These are phyloP conservation scores for Meiosimyza decipiens DNA, from an alignment of 2,888 invertebrate species.

Conservation along the genomic window DNA sequence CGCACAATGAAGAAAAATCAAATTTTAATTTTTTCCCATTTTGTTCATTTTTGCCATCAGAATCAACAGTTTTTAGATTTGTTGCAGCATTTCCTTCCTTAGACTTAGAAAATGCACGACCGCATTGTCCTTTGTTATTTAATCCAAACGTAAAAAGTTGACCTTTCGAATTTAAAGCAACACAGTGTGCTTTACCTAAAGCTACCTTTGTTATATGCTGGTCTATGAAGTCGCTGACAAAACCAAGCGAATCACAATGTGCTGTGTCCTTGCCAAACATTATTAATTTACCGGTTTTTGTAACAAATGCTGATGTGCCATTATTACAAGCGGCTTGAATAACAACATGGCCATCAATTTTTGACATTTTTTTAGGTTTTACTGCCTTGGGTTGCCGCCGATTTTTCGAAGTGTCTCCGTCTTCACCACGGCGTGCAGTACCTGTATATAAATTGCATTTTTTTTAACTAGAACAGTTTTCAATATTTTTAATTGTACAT, in stretches of 20 bases:
- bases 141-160: constrained; percentile 95
- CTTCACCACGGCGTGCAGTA: constrained; percentile 91
- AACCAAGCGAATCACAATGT: constrained; percentile 81
- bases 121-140: constrained; percentile 98
- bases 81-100: constrained; percentile 65
- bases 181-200: constrained; percentile 96
- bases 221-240: constrained; percentile 80
- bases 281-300: constrained; percentile 87
- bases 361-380: constrained; percentile 91
- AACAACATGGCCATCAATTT: constrained; percentile 87
- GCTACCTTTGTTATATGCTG: constrained; percentile 80
- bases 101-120: constrained; percentile 76
- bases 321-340: constrained; percentile 91
- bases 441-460: constrained; percentile 69
- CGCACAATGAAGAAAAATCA: constrained; percentile 66
- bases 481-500: constrained; percentile 6
- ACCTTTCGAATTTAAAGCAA: constrained; percentile 87
- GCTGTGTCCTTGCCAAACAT: constrained; percentile 96
- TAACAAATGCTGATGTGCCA: constrained; percentile 93
- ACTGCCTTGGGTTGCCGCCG: constrained; percentile 89
- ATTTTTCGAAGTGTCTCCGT: constrained; percentile 85
- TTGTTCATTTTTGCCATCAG: constrained; percentile 47
- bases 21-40: constrained; percentile 53
- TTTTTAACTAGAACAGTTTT: not conserved
- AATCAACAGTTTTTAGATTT: constrained; percentile 6